Evolutionary conservation across 2,113 vertebrate species (phyloP).

Genomic region (Okapia johnstoni): DNA sequence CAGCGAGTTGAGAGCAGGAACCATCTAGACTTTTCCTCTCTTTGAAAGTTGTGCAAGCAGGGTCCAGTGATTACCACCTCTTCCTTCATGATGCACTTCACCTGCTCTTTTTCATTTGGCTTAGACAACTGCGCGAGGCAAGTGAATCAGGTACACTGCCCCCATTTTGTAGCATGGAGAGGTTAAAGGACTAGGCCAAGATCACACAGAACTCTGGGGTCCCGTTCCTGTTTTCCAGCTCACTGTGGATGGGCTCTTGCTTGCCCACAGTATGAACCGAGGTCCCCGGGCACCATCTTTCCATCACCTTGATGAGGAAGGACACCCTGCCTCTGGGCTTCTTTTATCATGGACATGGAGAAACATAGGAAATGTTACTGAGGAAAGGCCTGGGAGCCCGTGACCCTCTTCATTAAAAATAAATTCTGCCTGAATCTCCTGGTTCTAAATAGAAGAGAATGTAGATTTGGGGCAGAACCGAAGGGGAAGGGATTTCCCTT

Average conservation of each 20-base stretch:
- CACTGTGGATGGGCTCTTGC: background rate
- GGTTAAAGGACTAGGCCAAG: background rate
- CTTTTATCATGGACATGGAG: background rate
- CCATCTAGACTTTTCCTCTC: background rate
- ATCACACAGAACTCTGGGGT: background rate
- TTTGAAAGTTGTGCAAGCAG: background rate
- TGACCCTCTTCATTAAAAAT: constrained; percentile 63
- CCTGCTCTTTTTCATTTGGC: background rate
- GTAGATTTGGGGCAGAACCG: constrained; percentile 75
- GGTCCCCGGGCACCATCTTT: background rate
- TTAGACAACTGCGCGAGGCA: background rate
- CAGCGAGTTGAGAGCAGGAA: background rate
- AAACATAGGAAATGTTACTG: background rate
- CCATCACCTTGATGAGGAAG: background rate
- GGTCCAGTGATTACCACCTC: background rate
- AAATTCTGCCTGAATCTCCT: constrained; percentile 50
- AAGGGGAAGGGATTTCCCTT: constrained; percentile 76
- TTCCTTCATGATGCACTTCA: background rate
- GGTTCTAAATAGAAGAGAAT: constrained; percentile 72
- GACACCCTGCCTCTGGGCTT: background rate
- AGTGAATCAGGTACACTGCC: background rate
- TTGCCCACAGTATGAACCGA: background rate
- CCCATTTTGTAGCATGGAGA: background rate
- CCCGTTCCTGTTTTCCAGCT: background rate
- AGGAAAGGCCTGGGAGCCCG: constrained; percentile 12